phyloP scores from a whole-genome alignment of 2,113 vertebrate species.

The Helogale parvula region DNA sequence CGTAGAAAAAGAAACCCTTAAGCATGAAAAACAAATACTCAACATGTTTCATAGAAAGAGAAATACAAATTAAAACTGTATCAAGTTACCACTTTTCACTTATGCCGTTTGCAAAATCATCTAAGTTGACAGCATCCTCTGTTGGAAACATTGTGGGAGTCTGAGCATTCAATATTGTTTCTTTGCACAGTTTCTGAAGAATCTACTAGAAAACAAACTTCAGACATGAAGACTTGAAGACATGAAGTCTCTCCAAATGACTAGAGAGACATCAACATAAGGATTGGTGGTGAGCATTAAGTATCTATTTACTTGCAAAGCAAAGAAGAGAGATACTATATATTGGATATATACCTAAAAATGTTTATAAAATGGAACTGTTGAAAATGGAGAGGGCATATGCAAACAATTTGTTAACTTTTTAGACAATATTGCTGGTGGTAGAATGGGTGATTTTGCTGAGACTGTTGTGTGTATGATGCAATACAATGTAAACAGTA shows the following conservation, averaged over 20 bases:
- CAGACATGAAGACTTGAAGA: background rate
- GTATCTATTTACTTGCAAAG: background rate
- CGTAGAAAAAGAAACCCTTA: background rate
- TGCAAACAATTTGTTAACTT: background rate
- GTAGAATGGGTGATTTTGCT: background rate
- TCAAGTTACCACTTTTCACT: background rate
- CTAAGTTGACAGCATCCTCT: background rate
- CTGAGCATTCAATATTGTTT: background rate
- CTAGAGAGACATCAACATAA: background rate
- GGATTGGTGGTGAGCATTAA: background rate
- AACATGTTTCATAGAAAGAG: background rate
- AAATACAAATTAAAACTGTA: background rate
- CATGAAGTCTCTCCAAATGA: background rate
- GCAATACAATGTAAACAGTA: background rate
- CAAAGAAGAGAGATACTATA: background rate
- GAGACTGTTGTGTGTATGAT: background rate
- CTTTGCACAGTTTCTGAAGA: background rate
- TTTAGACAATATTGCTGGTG: background rate
- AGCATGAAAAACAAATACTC: background rate
- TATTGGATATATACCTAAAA: background rate
- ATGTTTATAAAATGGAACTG: background rate
- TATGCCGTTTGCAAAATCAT: background rate
- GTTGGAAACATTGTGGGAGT: background rate
- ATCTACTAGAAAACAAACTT: background rate
- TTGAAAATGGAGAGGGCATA: background rate